Conservation (phyloP, 2,113 vertebrate genomes). For the Apeltes quadracus region DNA sequence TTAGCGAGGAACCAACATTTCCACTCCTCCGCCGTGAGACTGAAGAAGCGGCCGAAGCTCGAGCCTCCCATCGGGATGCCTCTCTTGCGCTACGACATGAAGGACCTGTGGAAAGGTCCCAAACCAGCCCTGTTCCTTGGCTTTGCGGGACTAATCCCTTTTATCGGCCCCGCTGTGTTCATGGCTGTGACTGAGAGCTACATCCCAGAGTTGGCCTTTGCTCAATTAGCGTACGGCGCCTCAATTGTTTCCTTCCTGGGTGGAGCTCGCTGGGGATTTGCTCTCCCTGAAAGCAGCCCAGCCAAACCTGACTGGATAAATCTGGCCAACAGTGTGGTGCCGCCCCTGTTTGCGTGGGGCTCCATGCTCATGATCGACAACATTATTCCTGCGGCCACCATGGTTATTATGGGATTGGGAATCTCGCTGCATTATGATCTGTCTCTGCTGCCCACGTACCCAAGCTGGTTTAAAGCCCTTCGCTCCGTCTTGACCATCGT, state of each 20-base stretch:
- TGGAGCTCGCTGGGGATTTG: slow-evolving; percentile 92
- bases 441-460: slow-evolving; percentile 87
- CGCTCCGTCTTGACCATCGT: slow-evolving; percentile 81
- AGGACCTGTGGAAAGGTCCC: slow-evolving; percentile 81
- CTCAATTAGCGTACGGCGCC: slow-evolving; percentile 86
- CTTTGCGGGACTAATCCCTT: slow-evolving; percentile 84
- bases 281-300: slow-evolving; percentile 88
- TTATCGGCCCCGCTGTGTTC: slow-evolving; percentile 80
- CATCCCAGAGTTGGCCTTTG: slow-evolving; percentile 81
- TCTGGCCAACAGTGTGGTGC: slow-evolving; percentile 83
- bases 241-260: slow-evolving; percentile 88
- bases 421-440: slow-evolving; percentile 87
- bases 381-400: slow-evolving; percentile 63
- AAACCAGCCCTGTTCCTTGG: slow-evolving; percentile 87
- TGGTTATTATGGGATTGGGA: slow-evolving; percentile 84
- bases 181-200: slow-evolving; percentile 84
- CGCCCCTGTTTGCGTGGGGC: slow-evolving; percentile 85
- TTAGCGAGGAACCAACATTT: slow-evolving; percentile 31
- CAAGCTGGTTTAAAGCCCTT: slow-evolving; percentile 90
- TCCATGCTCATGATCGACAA: slow-evolving; percentile 82
- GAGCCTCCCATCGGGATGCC: slow-evolving; percentile 63
- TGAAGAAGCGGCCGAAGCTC: slow-evolving; percentile 56
- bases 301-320: slow-evolving; percentile 91
- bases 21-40: slow-evolving; percentile 56
- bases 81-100: slow-evolving; percentile 72